A percentile compares a stretch with the other conserved stretches of the same genome.
Conservation (phyloP, 2,888 invertebrate species). For the Himalopsyche tibetana region DNA sequence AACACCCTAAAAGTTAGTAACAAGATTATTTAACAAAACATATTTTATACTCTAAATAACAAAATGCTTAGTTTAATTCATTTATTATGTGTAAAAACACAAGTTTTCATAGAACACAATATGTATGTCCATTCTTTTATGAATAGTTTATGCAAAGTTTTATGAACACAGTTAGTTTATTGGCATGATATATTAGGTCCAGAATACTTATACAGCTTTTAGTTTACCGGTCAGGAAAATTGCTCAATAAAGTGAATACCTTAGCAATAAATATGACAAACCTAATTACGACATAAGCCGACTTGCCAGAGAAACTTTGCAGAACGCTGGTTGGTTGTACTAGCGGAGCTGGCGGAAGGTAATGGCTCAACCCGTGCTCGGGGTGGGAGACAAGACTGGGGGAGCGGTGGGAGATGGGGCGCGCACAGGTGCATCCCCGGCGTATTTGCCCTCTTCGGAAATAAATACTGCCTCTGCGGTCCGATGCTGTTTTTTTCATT, state of each 20-base stretch:
- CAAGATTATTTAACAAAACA: too few species aligned
- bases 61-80: too few species aligned
- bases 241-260: conserved; percentile 42
- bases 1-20: too few species aligned
- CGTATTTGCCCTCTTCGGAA: conserved; percentile 38
- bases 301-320: conserved; percentile 37
- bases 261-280: conserved; percentile 41
- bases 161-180: not conserved
- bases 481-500: conserved; percentile 3
- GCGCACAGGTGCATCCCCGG: conserved; percentile 46
- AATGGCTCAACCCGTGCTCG: not conserved
- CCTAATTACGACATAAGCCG: conserved; percentile 39
- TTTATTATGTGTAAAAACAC: too few species aligned
- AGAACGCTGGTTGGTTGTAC: conserved; percentile 34
- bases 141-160: too few species aligned
- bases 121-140: too few species aligned
- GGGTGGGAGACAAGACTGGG: not conserved
- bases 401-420: not conserved
- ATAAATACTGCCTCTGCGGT: conserved; percentile 33
- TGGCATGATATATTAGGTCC: not conserved
- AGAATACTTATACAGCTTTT: not conserved
- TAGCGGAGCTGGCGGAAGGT: conserved; percentile 22
- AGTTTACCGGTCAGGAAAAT: conserved; percentile 40
- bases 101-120: too few species aligned
- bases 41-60: too few species aligned